Conservation (phyloP, 2,113 vertebrate species). For the Nesospiza acunhae region DNA sequence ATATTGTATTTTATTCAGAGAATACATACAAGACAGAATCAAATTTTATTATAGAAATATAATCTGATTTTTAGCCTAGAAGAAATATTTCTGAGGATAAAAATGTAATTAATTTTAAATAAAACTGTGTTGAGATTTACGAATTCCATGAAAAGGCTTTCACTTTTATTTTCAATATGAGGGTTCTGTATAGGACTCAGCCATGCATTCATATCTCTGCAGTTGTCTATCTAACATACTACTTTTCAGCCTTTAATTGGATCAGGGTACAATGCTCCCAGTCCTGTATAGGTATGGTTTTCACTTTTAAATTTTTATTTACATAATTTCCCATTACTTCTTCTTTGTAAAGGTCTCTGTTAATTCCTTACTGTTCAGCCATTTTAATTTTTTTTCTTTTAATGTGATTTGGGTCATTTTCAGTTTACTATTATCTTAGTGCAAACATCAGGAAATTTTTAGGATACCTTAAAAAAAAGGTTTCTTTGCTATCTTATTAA, state of each 20-base stretch:
- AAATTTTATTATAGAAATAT: neutral
- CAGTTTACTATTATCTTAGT: neutral
- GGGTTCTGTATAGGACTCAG: neutral
- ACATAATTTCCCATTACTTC: neutral
- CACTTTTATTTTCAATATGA: neutral
- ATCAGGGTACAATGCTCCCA: neutral
- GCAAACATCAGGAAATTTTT: neutral
- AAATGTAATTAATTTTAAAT: neutral
- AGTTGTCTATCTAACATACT: rapidly evolving
- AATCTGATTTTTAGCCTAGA: neutral
- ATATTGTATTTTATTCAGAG: neutral
- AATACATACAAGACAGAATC: neutral
- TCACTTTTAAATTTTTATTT: neutral
- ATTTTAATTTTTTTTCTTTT: neutral
- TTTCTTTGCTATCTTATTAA: neutral
- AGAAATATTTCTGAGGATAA: neutral
- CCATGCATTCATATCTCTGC: neutral
- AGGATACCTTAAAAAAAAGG: neutral
- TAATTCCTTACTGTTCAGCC: neutral
- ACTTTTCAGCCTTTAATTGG: neutral
- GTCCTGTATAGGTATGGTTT: neutral
- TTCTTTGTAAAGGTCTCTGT: neutral
- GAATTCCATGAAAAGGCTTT: neutral
- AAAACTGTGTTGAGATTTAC: neutral
- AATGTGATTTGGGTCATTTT: neutral